phyloP scores from a whole-genome alignment of 1,140 invertebrate species.

The Rhyacophila brunnea region DNA sequence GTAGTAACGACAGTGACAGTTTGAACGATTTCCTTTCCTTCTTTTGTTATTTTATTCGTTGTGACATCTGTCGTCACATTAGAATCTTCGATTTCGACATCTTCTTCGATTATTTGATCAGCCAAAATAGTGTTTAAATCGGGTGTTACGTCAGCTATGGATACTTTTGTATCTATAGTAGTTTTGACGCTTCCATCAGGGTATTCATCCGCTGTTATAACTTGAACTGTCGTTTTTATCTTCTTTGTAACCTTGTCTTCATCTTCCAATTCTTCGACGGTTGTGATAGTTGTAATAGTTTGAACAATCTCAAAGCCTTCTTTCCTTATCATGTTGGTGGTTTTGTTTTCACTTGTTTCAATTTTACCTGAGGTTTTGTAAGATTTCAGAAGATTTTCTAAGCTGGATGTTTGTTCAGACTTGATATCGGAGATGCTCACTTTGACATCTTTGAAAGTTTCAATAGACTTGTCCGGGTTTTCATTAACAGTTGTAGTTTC shows the following conservation, averaged over 20 bases:
- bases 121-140: constrained; percentile 12
- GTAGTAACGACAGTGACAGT: constrained; percentile 47
- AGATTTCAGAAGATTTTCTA: constrained; percentile 42
- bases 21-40: constrained; percentile 46
- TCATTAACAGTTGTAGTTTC: constrained; percentile 50
- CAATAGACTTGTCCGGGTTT: constrained; percentile 47
- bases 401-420: constrained; percentile 39
- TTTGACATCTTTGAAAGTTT: constrained; percentile 49
- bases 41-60: constrained; percentile 40
- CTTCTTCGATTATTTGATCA: constrained; percentile 20
- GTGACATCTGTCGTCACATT: constrained; percentile 41
- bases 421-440: constrained; percentile 47
- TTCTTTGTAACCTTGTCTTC: constrained; percentile 40
- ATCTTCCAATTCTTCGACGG: constrained; percentile 48
- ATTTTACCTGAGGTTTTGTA: constrained; percentile 40
- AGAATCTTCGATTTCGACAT: constrained; percentile 40
- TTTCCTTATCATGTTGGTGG: constrained; percentile 41
- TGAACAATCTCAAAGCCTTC: constrained; percentile 43
- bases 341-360: constrained; percentile 43
- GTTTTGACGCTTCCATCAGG: constrained; percentile 48
- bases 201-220: constrained; percentile 49
- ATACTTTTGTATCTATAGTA: constrained; percentile 35
- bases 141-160: constrained; percentile 28
- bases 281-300: constrained; percentile 42
- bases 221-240: constrained; percentile 44